phyloP scores from a whole-genome alignment of 2,888 invertebrate genomes.

The Nemoura dubitans region DNA sequence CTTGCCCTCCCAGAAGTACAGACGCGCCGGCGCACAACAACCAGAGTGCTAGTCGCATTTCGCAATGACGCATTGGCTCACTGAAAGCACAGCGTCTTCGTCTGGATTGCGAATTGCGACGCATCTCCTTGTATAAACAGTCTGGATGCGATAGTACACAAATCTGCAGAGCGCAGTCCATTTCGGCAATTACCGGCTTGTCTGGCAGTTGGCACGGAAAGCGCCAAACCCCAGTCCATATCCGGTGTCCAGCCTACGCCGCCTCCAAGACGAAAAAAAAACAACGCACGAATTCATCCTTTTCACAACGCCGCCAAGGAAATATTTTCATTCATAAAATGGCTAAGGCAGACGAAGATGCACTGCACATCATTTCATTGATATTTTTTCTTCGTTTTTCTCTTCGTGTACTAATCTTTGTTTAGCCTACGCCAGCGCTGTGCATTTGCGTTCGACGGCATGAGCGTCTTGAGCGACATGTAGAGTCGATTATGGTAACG shows the following conservation, averaged over 20 bases:
- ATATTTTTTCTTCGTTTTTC: background rate
- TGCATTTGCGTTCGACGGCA: background rate
- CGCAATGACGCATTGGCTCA: background rate
- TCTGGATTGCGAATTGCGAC: no score
- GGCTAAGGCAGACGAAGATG: background rate
- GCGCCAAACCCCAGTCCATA: no score
- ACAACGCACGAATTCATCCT: no score
- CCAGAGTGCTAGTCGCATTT: background rate
- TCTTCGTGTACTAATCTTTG: background rate
- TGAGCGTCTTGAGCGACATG: background rate
- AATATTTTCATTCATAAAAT: conserved; percentile 2
- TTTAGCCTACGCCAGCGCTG: background rate
- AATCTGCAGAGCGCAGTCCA: background rate
- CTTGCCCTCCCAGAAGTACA: background rate
- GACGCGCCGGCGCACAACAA: background rate
- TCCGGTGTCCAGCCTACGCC: no score
- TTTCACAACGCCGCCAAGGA: background rate
- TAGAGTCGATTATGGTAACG: background rate
- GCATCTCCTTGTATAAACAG: background rate
- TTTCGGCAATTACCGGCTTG: background rate
- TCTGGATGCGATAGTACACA: background rate
- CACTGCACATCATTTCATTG: background rate
- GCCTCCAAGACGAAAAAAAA: background rate
- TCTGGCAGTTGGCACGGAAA: background rate
- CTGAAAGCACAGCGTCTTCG: background rate